Evolutionary conservation across 2,113 vertebrate genomes (phyloP).

Genomic region (Sapayoa aenigma): DNA sequence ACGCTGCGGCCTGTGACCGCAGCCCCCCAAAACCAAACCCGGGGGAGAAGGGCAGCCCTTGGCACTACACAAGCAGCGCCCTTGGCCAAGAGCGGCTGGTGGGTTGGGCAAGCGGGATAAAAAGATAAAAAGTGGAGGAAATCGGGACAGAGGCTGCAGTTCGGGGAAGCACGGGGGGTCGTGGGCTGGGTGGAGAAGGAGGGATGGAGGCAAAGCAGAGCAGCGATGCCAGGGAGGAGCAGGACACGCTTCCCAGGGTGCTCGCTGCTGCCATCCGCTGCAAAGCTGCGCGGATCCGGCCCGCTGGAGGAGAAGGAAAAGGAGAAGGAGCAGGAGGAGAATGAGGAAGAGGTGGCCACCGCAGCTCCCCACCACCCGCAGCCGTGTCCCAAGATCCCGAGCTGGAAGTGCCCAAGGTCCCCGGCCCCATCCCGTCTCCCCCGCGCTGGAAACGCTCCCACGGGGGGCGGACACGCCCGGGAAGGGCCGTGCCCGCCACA

Average conservation of each 20-base stretch:
- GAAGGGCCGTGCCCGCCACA: neutral
- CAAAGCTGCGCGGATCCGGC: conserved; percentile 25
- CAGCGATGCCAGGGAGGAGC: neutral
- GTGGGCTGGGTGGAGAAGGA: neutral
- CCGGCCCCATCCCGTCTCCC: neutral
- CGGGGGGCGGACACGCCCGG: neutral
- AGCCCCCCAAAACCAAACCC: neutral
- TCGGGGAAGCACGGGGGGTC: accelerated
- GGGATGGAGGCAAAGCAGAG: neutral
- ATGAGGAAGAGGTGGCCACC: neutral
- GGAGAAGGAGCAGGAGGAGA: neutral
- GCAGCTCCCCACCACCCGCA: neutral
- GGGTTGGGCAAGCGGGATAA: neutral
- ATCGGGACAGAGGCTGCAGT: neutral
- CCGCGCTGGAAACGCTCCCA: neutral
- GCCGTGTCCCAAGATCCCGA: neutral
- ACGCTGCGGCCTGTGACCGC: neutral
- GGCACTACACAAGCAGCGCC: neutral
- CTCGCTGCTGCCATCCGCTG: conserved; percentile 48
- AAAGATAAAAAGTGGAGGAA: neutral
- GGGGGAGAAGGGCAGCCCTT: neutral
- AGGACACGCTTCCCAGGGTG: conserved; percentile 39
- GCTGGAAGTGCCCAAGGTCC: neutral
- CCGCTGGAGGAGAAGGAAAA: neutral
- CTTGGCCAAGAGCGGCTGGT: neutral